These are phyloP conservation scores for Garrulus glandarius DNA, from an alignment of 2,797 vertebrate genomes.

Conservation along the genomic window DNA sequence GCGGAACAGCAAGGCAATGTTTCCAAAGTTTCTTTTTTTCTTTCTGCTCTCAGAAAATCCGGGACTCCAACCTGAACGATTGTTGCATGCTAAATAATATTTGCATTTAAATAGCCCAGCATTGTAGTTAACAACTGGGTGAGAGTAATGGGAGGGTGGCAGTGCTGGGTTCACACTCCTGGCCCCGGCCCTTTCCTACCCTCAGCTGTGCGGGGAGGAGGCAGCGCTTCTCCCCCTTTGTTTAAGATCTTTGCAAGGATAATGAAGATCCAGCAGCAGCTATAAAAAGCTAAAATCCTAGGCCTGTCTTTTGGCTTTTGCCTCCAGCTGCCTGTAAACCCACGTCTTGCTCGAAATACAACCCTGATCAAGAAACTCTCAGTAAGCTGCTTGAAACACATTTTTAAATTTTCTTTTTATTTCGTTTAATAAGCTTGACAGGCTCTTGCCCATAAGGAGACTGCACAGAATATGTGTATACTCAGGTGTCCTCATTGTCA, in stretches of 20 bases:
- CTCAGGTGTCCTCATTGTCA: conserved; percentile 52
- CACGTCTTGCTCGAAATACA: neutral
- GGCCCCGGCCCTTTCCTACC: neutral
- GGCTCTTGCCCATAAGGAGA: neutral
- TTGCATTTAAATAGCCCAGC: conserved; percentile 62
- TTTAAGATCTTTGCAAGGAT: neutral
- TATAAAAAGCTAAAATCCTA: neutral
- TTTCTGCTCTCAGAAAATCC: conserved; percentile 1
- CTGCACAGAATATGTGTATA: neutral
- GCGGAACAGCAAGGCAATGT: neutral
- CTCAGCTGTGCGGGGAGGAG: neutral
- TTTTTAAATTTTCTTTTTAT: neutral
- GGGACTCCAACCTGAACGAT: conserved; percentile 47
- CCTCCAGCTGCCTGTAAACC: neutral
- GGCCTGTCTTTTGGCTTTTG: neutral
- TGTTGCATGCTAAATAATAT: conserved; percentile 60
- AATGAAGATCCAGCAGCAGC: neutral
- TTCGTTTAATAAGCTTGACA: neutral
- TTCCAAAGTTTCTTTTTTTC: conserved; percentile 25
- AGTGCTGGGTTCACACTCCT: conserved; percentile 45
- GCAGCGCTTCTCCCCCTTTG: neutral
- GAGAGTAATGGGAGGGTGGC: conserved; percentile 60
- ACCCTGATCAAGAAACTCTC: neutral
- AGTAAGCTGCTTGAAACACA: neutral
- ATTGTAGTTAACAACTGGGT: conserved; percentile 57